Evolutionary conservation across 2,888 invertebrate genomes (phyloP).

Genomic region (Cenopis cana): DNA sequence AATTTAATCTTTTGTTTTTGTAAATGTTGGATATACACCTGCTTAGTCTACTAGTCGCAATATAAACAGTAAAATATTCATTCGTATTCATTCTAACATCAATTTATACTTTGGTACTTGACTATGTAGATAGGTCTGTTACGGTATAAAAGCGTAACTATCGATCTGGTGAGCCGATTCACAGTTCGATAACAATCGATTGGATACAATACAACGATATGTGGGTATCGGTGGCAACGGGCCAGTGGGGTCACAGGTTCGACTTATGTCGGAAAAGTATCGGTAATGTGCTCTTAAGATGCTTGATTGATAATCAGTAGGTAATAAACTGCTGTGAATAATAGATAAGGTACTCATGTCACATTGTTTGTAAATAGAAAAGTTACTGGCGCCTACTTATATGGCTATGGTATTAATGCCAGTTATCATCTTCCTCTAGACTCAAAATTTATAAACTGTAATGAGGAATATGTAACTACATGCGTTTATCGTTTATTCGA

Average conservation of each 20-base stretch:
- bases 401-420: too few relatives aligned
- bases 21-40: neutral
- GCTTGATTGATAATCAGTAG: neutral
- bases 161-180: slow-evolving; percentile 36
- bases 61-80: neutral
- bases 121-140: neutral
- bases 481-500: too few relatives aligned
- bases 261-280: neutral
- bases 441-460: too few relatives aligned
- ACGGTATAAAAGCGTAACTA: slow-evolving; percentile 39
- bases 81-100: neutral
- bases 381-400: too few relatives aligned
- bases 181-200: slow-evolving; percentile 37
- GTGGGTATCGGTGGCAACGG: slow-evolving; percentile 37
- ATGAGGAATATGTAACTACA: too few relatives aligned
- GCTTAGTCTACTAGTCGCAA: neutral
- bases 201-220: slow-evolving; percentile 28
- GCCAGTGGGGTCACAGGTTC: slow-evolving; percentile 32
- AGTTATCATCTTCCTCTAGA: too few relatives aligned
- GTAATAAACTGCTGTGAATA: neutral
- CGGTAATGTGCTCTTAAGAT: slow-evolving; percentile 8
- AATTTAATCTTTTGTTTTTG: neutral
- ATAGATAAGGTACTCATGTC: neutral
- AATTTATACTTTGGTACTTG: neutral
- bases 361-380: too few relatives aligned